These are phyloP conservation scores for Triops cancriformis DNA, from an alignment of 1,140 invertebrate genomes.

Conservation along the genomic window DNA sequence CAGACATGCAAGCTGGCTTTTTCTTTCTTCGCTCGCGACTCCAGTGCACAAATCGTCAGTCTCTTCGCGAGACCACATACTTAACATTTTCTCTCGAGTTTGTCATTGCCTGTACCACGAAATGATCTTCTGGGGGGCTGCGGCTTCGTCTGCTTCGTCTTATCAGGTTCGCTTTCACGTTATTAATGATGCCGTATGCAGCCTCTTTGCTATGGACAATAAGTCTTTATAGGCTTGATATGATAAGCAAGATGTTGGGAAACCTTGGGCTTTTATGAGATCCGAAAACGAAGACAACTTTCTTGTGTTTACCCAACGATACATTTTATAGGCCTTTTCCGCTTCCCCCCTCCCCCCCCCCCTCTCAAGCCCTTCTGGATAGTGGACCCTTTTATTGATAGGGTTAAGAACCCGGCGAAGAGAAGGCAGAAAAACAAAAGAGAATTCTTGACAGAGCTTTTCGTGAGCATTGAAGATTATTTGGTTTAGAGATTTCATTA, in stretches of 20 bases:
- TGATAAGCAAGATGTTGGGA: background rate
- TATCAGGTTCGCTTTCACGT: background rate
- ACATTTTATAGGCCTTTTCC: constrained; percentile 1
- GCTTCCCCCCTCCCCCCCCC: background rate
- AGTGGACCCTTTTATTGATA: background rate
- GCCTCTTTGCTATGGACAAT: background rate
- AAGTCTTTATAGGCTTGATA: constrained; percentile 6
- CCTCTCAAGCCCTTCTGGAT: background rate
- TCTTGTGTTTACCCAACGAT: constrained; percentile 1
- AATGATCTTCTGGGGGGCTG: background rate
- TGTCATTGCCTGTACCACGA: background rate
- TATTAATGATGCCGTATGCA: background rate
- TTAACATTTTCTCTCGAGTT: background rate
- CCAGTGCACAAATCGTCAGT: background rate
- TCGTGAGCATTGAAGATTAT: too few relatives aligned
- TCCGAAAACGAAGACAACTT: background rate
- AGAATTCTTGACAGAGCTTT: too few relatives aligned
- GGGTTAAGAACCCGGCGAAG: background rate
- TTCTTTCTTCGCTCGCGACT: background rate
- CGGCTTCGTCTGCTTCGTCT: background rate
- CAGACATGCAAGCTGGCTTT: background rate
- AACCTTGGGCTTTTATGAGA: background rate
- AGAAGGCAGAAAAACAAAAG: too few relatives aligned
- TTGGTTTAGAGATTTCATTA: too few relatives aligned
- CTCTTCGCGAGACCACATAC: background rate